A percentile compares a stretch with the other conserved stretches of the same genome.
Conservation (phyloP, 2,797 vertebrate genomes). For the Sebastes iracundus region DNA sequence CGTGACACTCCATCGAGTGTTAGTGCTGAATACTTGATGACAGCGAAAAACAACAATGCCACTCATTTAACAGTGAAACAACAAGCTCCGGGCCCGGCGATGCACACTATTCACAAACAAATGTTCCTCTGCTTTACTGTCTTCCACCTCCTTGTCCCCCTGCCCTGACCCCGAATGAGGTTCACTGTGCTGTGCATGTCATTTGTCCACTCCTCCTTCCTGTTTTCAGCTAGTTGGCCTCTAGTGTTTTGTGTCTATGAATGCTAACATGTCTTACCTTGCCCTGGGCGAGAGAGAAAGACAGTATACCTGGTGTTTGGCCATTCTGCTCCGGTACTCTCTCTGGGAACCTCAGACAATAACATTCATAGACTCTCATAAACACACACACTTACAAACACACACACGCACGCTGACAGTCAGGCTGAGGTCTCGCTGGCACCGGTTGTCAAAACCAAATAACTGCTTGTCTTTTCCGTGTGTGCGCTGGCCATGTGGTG, state of each 20-base stretch:
- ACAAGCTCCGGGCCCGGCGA: slow-evolving; percentile 1
- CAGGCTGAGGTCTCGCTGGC: slow-evolving; percentile 68
- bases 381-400: slow-evolving; percentile 37
- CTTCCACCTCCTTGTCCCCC: slow-evolving; percentile 24
- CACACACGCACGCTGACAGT: slow-evolving; percentile 55
- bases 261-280: slow-evolving; percentile 78
- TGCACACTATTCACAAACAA: slow-evolving; percentile 19
- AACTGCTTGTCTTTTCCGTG: slow-evolving; percentile 69
- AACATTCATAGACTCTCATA: slow-evolving; percentile 39
- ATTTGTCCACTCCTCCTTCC: slow-evolving; percentile 63
- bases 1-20: slow-evolving; percentile 63
- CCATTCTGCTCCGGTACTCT: slow-evolving; percentile 62
- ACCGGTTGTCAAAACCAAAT: slow-evolving; percentile 79
- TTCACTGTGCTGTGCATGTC: slow-evolving; percentile 62
- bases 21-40: slow-evolving; percentile 70
- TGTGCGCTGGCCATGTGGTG: slow-evolving; percentile 74
- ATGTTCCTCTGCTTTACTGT: slow-evolving; percentile 24
- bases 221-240: slow-evolving; percentile 67
- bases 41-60: slow-evolving; percentile 55
- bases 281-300: slow-evolving; percentile 77
- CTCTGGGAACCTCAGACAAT: slow-evolving; percentile 66
- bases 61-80: slow-evolving; percentile 43
- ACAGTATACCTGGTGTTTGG: slow-evolving; percentile 68
- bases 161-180: slow-evolving; percentile 56
- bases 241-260: slow-evolving; percentile 69